Percentiles rank a stretch among this genome's conserved stretches.
These are phyloP conservation scores for Thecocarcelia acutangulata DNA, from an alignment of 2,888 invertebrate genomes.

Conservation along the genomic window DNA sequence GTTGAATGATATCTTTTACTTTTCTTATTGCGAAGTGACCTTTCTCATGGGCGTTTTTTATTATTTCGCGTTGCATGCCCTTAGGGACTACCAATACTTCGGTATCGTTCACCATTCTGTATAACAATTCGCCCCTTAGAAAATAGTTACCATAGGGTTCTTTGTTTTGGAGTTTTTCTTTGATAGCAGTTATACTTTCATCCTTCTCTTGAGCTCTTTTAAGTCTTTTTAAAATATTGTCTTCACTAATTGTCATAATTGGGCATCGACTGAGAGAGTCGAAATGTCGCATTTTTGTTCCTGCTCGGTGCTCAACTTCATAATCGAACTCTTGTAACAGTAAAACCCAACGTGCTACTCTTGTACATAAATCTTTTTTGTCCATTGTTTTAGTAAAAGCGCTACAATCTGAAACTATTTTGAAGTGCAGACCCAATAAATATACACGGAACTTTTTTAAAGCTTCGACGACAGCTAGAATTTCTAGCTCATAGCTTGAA, in stretches of 20 bases:
- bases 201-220: constrained; percentile 65
- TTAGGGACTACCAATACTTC: constrained; percentile 66
- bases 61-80: constrained; percentile 63
- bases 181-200: constrained; percentile 64
- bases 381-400: constrained; percentile 62
- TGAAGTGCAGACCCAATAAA: constrained; percentile 65
- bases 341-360: constrained; percentile 69
- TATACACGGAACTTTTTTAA: constrained; percentile 71
- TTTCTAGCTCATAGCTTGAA: constrained; percentile 71
- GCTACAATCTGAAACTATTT: constrained; percentile 54
- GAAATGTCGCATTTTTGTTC: constrained; percentile 55
- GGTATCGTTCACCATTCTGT: constrained; percentile 57
- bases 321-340: constrained; percentile 70
- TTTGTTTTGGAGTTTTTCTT: constrained; percentile 48
- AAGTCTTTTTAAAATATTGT: constrained; percentile 54
- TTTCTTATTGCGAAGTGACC: too few relatives aligned
- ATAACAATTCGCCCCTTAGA: constrained; percentile 55
- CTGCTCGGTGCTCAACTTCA: constrained; percentile 68
- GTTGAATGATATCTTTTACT: too few relatives aligned
- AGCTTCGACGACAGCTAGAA: constrained; percentile 69
- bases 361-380: constrained; percentile 54
- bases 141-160: constrained; percentile 60
- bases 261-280: constrained; percentile 66
- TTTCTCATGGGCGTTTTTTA: constrained; percentile 65
- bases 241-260: constrained; percentile 50